A percentile compares a stretch with the other conserved stretches of the same genome.
Conservation (phyloP, 2,888 invertebrate species). For the Clivina fossor region DNA sequence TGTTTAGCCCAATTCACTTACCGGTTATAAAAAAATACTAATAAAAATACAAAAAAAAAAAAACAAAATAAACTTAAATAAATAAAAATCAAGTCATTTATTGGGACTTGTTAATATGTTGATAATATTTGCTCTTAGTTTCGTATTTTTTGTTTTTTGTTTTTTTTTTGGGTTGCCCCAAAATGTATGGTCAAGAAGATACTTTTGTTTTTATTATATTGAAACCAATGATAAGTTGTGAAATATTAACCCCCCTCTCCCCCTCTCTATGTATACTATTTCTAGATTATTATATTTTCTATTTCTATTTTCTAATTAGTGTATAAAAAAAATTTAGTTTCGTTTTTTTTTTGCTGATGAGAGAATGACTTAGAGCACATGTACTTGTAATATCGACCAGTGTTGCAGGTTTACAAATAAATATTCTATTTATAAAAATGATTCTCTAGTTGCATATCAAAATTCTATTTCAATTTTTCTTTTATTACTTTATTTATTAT, state of each 20-base stretch:
- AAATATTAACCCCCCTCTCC: neutral
- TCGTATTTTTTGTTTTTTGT: neutral
- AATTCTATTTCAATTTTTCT: neutral
- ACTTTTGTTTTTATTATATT: constrained; percentile 10
- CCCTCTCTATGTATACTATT: neutral
- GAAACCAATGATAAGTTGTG: neutral
- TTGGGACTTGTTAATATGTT: no score
- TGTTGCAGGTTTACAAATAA: constrained; percentile 32
- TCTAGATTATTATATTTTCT: constrained; percentile 25
- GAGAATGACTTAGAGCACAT: constrained; percentile 22
- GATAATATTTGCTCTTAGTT: neutral
- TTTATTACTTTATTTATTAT: neutral
- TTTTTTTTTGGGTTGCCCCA: neutral
- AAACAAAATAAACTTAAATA: no score
- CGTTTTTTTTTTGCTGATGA: constrained; percentile 9
- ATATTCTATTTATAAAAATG: constrained; percentile 32
- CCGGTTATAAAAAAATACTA: no score
- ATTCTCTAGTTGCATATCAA: neutral
- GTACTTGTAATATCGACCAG: constrained; percentile 30
- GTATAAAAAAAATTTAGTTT: constrained; percentile 24
- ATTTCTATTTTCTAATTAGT: constrained; percentile 25
- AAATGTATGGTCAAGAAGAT: neutral
- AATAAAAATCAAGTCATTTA: no score
- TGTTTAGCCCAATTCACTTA: no score
- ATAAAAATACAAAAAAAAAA: no score